Conservation (phyloP, 2,113 vertebrate genomes). For the Monarcha castaneiventris region DNA sequence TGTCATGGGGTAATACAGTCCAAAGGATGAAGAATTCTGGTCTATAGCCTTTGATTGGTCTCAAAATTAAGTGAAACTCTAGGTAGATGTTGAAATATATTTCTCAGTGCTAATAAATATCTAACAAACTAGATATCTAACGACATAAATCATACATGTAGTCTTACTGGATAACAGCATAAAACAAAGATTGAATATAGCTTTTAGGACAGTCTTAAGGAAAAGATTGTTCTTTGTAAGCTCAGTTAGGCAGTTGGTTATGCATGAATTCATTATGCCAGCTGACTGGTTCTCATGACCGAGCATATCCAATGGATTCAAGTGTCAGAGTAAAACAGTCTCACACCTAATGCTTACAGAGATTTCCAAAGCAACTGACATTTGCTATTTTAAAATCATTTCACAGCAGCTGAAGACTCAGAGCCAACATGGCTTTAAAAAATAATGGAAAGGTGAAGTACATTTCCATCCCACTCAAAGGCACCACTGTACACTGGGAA, state of each 20-base stretch:
- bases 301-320: not conserved
- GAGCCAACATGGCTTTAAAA: not conserved
- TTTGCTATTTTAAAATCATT: slow-evolving; percentile 25
- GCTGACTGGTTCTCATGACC: not conserved
- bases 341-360: not conserved
- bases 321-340: not conserved
- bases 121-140: slow-evolving; percentile 2
- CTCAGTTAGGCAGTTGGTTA: slow-evolving; percentile 22
- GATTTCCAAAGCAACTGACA: not conserved
- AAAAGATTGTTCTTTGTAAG: not conserved
- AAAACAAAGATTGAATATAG: not conserved
- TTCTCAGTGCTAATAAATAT: slow-evolving; percentile 22
- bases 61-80: not conserved
- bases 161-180: not conserved
- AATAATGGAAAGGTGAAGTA: not conserved
- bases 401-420: not conserved
- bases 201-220: not conserved
- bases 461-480: not conserved
- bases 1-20: not conserved
- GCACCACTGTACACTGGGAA: not conserved
- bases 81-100: not conserved
- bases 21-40: not conserved
- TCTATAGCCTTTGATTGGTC: not conserved
- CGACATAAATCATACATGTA: not conserved
- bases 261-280: slow-evolving; percentile 27